A percentile compares a stretch with the other conserved stretches of the same genome.
phyloP scores from a whole-genome alignment of 1,140 invertebrate species.

The Drosophila tsacasi region DNA sequence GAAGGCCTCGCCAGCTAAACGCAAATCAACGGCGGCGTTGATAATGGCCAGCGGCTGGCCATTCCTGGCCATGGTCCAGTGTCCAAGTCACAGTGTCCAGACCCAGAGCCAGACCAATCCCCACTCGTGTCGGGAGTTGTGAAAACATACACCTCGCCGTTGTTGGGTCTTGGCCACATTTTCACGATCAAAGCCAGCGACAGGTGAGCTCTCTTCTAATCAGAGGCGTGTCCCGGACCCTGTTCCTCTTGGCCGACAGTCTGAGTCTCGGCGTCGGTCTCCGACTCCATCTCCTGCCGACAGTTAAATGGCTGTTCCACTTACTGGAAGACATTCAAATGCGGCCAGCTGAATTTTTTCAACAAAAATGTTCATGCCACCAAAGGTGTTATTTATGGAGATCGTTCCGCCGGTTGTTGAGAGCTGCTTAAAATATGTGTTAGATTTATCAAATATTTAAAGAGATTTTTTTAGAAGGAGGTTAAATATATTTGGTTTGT shows the following conservation, averaged over 20 bases:
- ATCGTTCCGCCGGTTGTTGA: constrained; percentile 29
- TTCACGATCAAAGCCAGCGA: constrained; percentile 70
- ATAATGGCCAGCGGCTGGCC: constrained; percentile 70
- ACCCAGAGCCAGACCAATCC: constrained; percentile 7
- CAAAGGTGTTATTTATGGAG: constrained; percentile 54
- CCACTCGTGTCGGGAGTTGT: constrained; percentile 77
- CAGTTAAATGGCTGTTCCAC: constrained; percentile 79
- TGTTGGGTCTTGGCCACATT: constrained; percentile 22
- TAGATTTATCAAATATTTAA: constrained; percentile 36
- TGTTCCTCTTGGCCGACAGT: constrained; percentile 39
- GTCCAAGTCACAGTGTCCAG: not conserved
- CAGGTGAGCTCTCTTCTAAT: constrained; percentile 78
- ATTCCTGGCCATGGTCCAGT: constrained; percentile 14
- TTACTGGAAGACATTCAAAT: constrained; percentile 68
- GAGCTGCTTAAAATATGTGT: constrained; percentile 33
- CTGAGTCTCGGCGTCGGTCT: not conserved
- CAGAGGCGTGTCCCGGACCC: constrained; percentile 67
- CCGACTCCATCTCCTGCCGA: constrained; percentile 59
- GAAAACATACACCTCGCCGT: constrained; percentile 78
- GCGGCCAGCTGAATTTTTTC: constrained; percentile 54
- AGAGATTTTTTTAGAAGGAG: constrained; percentile 13
- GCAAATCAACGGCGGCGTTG: constrained; percentile 79
- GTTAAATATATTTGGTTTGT: constrained; percentile 3
- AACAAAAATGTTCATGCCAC: constrained; percentile 50
- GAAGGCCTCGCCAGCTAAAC: constrained; percentile 65